These are phyloP conservation scores for Cydia strobilella DNA, from an alignment of 1,140 invertebrate genomes.

Conservation along the genomic window DNA sequence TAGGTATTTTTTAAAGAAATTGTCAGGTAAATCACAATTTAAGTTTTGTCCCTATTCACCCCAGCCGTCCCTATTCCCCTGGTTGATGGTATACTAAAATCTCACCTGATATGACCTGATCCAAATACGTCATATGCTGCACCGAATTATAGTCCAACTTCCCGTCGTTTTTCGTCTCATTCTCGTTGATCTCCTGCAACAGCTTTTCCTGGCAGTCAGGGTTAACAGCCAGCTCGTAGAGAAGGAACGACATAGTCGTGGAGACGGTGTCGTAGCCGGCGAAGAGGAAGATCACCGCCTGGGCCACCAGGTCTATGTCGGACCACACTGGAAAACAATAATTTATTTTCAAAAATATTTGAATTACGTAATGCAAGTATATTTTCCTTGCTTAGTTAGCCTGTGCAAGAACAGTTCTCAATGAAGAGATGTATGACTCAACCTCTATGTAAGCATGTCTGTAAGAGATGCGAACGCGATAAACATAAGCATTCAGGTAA, in stretches of 20 bases:
- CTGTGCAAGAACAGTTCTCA: no score
- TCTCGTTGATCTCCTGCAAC: slow-evolving; percentile 52
- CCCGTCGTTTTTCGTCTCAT: slow-evolving; percentile 43
- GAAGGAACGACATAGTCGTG: slow-evolving; percentile 77
- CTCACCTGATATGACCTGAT: slow-evolving; percentile 66
- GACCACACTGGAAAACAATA: slow-evolving; percentile 46
- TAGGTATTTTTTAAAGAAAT: no score
- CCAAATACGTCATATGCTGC: slow-evolving; percentile 55
- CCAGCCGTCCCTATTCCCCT: no score
- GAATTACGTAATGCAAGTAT: no score
- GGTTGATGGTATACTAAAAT: not conserved
- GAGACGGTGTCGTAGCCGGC: slow-evolving; percentile 85
- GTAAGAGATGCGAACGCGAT: no score
- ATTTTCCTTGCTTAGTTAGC: no score
- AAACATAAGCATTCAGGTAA: no score
- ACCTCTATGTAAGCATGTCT: no score
- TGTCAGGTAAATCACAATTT: no score
- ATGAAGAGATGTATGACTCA: no score
- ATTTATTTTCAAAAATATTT: no score
- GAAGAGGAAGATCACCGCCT: slow-evolving; percentile 64
- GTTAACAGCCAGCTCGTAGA: slow-evolving; percentile 82
- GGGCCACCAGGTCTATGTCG: slow-evolving; percentile 61
- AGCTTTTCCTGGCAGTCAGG: slow-evolving; percentile 81
- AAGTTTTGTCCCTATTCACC: no score
- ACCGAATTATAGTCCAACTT: slow-evolving; percentile 55